Conservation (phyloP, 23 tunicate species). For the Botrylloides violaceus region DNA sequence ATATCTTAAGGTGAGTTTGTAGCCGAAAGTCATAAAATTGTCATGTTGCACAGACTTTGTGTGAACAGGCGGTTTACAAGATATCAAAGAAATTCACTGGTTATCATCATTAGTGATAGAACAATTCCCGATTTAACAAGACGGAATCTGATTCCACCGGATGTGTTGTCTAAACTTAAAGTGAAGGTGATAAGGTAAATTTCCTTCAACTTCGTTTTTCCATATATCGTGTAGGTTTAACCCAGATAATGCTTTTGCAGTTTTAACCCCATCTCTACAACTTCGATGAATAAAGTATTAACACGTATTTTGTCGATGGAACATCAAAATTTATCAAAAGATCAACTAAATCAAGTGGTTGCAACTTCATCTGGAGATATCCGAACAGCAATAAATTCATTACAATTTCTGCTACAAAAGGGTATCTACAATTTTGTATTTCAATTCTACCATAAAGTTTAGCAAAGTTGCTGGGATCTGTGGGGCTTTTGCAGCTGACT, state of each 20-base stretch:
- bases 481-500: too few species aligned
- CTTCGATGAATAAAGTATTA: constrained; percentile 64
- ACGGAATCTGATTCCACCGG: constrained; percentile 28
- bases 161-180: neutral
- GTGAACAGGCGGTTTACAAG: constrained; percentile 32
- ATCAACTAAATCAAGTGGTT: constrained; percentile 34
- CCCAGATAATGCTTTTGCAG: constrained; percentile 27
- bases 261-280: constrained; percentile 59
- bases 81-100: constrained; percentile 47
- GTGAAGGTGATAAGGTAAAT: neutral
- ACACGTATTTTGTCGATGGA: constrained; percentile 25
- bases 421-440: too few species aligned
- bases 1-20: constrained; percentile 38
- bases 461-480: too few species aligned
- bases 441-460: too few species aligned
- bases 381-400: constrained; percentile 66
- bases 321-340: constrained; percentile 32
- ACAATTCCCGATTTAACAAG: constrained; percentile 35
- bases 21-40: too few species aligned
- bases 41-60: too few species aligned
- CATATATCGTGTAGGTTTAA: too few species aligned
- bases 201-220: neutral
- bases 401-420: constrained; percentile 51
- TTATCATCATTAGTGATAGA: constrained; percentile 63
- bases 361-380: constrained; percentile 54